These are phyloP conservation scores for Leptopilina clavipes DNA, from an alignment of 1,140 invertebrate species.

Conservation along the genomic window DNA sequence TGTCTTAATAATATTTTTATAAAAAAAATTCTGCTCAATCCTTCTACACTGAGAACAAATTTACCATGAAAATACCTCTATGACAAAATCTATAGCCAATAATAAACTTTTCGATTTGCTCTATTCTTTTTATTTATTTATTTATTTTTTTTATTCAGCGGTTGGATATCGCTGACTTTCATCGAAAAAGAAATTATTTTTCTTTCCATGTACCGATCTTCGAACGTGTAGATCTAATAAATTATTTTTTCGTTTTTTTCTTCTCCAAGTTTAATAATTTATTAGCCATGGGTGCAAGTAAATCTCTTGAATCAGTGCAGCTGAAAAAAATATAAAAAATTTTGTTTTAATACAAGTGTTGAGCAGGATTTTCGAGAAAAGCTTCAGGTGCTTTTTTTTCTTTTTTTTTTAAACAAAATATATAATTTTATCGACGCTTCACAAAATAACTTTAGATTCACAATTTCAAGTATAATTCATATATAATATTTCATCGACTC, in stretches of 20 bases:
- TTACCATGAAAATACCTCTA: conserved; percentile 23
- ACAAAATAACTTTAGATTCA: not conserved
- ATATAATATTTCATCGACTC: no score
- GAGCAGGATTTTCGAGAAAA: conserved; percentile 15
- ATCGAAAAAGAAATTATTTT: conserved; percentile 23
- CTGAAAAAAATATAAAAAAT: conserved; percentile 33
- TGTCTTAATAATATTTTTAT: not conserved
- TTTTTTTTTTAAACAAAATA: conserved; percentile 2
- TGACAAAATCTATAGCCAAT: conserved; percentile 7
- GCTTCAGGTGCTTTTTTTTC: not conserved
- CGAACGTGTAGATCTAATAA: conserved; percentile 20
- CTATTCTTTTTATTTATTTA: not conserved
- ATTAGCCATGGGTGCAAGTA: conserved; percentile 34
- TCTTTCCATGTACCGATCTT: conserved; percentile 29
- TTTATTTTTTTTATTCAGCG: conserved; percentile 4
- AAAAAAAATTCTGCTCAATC: conserved; percentile 24
- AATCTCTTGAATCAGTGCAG: conserved; percentile 31
- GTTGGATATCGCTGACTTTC: not conserved
- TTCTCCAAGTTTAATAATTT: conserved; percentile 34
- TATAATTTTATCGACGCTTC: conserved; percentile 4
- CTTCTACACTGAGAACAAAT: conserved; percentile 31
- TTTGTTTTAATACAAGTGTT: conserved; percentile 18
- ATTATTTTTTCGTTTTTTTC: conserved; percentile 21
- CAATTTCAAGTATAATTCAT: not conserved
- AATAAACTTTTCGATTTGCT: conserved; percentile 1